Base-by-base conservation (phyloP, 1,140 invertebrate genomes). In the Callitettix versicolor region DNA sequence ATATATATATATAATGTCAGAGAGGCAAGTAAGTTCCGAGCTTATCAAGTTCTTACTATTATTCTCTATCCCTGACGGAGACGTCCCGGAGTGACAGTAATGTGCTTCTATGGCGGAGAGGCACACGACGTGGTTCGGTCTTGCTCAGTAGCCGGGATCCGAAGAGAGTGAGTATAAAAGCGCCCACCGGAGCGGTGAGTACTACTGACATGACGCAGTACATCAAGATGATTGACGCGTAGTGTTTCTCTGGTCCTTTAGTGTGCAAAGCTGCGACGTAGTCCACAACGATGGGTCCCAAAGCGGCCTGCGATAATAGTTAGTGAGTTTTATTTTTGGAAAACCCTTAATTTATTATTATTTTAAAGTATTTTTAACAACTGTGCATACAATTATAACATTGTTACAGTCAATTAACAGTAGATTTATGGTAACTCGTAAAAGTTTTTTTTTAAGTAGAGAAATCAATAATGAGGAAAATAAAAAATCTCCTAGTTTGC, bases 151-250 rank as follows among this genome's bases (percentile, higher is more conserved):
- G 72, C 56, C 9, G 26, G 3, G 26, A 83, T 0, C 88, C 91
- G 0, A 80, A 74, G 1, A 93, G 62, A 0, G 85, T 83, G 55
- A 95, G 94, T 14, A 91, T 69, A 40, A 92, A 84, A 17, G 91
- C 90, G 0, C 92, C 91, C 1, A 91, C 71, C 0, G 93, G 94
- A 0, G 93, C 93, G 0, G 92, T 95, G 40, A 95, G 69, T 1
- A 96, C 72, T 50, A 97, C 96, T n/a, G 88, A 89, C 55, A 96
- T 71, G 5, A 95, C 85, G 65, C 84, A 86, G 11, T 86, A 69
- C 30, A 81, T 85, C 41, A 87, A 69, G 3, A 87, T 74, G 6
- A 69, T 79, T 53, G 80, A 72, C 0, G 78, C 81, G 62, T 77
- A 78, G 0, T 64, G 58, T 33, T 79, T 71, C 9, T 30, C 26